Evolutionary conservation across 1,140 invertebrate genomes (phyloP), one percentile per base, ranked within the genome.

Genomic region (Orchesella cincta): DNA sequence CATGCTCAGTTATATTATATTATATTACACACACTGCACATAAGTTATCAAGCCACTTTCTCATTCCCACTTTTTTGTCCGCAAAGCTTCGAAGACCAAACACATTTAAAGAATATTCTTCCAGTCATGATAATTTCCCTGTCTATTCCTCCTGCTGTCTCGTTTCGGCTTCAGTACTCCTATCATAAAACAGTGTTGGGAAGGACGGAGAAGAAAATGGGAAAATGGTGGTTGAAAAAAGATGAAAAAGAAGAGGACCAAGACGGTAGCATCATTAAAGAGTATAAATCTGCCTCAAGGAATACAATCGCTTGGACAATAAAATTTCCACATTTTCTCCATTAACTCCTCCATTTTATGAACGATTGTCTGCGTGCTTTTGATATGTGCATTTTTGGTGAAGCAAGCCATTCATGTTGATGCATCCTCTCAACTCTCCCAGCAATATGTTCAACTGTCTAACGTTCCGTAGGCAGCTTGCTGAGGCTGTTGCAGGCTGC

Each of bases 321-420:
- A 74, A 78, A 78, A 78, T 78, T 78, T 78, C 77, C 77, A 78
- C 77, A 78, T 78, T 78, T 78, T 73, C 26, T 35, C 77, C 77
- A 78, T 78, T 78, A 78, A 74, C 70, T 31, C 67, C 62, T 39
- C 2, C 35, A 36, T 29, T 67, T 67, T 33, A 67, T 67, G 62
- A 67, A 67, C 26, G 26, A 67, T 67, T 67, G 2, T 29, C 8
- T 67, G 62, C 62, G 62, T 67, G 62, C 31, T 26, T 67, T 18
- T 26, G 54, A 57, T 5, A n/a, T 57, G 54, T 57, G 12, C 54
- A 46, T 46, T 57, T 18, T 57, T 26, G 54, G n/a, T 18, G 54
- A 57, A 57, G 14, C n/a, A n/a, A n/a, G n/a, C n/a, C n/a, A n/a
- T n/a, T n/a, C n/a, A n/a, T n/a, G n/a, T n/a, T n/a, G n/a, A n/a